Conservation (phyloP, 1,140 invertebrate genomes). For the Pogonomyrmex californicus region DNA sequence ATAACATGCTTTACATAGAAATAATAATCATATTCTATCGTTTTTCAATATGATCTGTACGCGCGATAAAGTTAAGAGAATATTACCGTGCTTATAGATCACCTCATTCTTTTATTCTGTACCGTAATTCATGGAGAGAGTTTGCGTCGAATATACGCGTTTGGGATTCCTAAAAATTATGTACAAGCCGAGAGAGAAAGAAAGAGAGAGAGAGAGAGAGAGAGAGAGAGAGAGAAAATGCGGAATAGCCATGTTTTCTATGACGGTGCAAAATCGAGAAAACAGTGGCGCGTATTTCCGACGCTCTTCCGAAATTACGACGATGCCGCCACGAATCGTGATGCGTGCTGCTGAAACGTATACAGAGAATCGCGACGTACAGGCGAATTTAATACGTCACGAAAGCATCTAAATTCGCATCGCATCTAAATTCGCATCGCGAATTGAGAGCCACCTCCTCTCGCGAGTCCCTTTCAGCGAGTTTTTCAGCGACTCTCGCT, state of each 20-base stretch:
- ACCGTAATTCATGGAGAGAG: background rate
- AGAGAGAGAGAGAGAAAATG: constrained; percentile 16
- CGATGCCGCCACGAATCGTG: constrained; percentile 11
- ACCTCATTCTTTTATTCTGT: background rate
- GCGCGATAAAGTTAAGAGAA: background rate
- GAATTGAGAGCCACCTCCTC: constrained; percentile 10
- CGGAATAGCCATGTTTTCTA: constrained; percentile 25
- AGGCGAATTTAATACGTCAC: constrained; percentile 61
- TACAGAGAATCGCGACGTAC: constrained; percentile 33
- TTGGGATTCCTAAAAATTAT: constrained; percentile 52
- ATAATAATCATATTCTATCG: background rate
- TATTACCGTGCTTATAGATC: background rate
- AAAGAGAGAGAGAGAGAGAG: too few relatives aligned
- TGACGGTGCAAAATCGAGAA: constrained; percentile 43
- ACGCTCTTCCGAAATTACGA: constrained; percentile 54
- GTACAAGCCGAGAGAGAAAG: constrained; percentile 2
- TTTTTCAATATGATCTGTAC: background rate
- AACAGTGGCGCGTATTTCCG: constrained; percentile 21
- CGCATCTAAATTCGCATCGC: constrained; percentile 55
- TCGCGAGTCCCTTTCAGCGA: background rate
- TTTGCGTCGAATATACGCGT: background rate
- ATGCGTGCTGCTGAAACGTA: constrained; percentile 2
- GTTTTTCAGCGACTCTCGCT: constrained; percentile 42
- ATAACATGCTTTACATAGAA: background rate
- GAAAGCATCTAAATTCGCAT: constrained; percentile 62